Base-by-base conservation (phyloP, 64 coral and sea anemone species). In the Montipora foliosa region DNA sequence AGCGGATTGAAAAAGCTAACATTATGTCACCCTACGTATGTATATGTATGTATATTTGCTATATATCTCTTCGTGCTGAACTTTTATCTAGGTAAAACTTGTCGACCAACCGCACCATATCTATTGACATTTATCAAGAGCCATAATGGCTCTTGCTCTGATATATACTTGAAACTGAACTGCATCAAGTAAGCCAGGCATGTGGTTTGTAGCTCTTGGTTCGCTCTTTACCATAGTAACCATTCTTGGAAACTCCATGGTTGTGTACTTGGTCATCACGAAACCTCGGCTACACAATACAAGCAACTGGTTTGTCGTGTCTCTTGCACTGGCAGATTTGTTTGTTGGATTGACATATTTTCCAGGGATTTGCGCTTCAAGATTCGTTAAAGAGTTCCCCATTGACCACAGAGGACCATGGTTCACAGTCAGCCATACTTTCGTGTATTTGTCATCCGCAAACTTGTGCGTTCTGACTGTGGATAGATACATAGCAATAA, bases 361-460 rank as follows among this genome's bases (percentile, higher is more conserved):
- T 45, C 81, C 81, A 0, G 2, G 66, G 2, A 24, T 83, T 17
- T 83, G 66, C 19, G 29, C 14, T 29, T 83, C 59, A n/a, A 67
- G 13, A 8, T 83, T 68, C 55, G 17, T 67, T 44, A 5, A 44
- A 46, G 58, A 67, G 4, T 47, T 83, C 44, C 5, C 81, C 59
- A 67, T 22, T 22, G 81, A 83, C 62, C 81, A 83, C 60, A 67
- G 3, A 15, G 81, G 81, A 19, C 0, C 45, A 66, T 83, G 81
- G 81, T 83, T 83, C 58, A 83, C 47, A 84, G 14, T 83, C 59
- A 84, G 81, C 81, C 81, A 84, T 61, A 84, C 61, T 0, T 84
- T 84, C 60, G 9, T 84, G 4, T 68, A 67, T 67, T 84, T 44
- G 7, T 84, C 81, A 1, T 47, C 81, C 2, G 12, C 59, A 8